Evolutionary conservation across 2,888 invertebrate genomes (phyloP), one percentile per base, ranked within the genome.

Genomic region (Copidosoma aretas): DNA sequence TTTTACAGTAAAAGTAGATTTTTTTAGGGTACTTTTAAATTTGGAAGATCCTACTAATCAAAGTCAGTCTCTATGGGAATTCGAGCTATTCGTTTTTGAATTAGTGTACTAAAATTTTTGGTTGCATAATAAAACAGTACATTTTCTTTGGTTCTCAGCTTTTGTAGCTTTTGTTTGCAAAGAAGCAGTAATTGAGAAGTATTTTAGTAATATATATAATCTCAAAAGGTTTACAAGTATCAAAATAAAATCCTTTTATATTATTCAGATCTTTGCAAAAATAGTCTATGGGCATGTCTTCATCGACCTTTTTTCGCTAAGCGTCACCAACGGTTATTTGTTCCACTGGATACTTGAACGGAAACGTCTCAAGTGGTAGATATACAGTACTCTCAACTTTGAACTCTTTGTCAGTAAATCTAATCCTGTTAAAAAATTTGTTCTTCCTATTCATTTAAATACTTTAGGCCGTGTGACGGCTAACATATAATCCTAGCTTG

Each of bases 21-120:
- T 1, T 87, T 87, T 24, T 94, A 84, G 43, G 87, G 83, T 0
- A 93, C 88, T 3, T 87, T 87, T 69, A 91, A 87, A 78, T 95
- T 95, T 0, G 95, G 94, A 25, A 95, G 84, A 82, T 94, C 93
- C 54, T 94, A 86, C 95, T 94, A 95, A 81, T 95, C 94, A 0
- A 93, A 90, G 1, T 93, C 94, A 0, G 90, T 88, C 2, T 86
- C 86, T 0, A 89, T 88, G 0, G 94, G 94, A 67, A 95, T 89
- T 71, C 92, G 87, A 24, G 87, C 84, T 79, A 95, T 93, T 66
- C 94, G n/a, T n/a, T n/a, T n/a, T n/a, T n/a, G n/a, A n/a, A n/a
- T n/a, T n/a, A n/a, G n/a, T n/a, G n/a, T n/a, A n/a, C n/a, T n/a
- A n/a, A n/a, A n/a, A n/a, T n/a, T n/a, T n/a, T n/a, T n/a, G n/a